Evolutionary conservation across 2,797 vertebrate species (phyloP).

Genomic region (Rhinella marina): DNA sequence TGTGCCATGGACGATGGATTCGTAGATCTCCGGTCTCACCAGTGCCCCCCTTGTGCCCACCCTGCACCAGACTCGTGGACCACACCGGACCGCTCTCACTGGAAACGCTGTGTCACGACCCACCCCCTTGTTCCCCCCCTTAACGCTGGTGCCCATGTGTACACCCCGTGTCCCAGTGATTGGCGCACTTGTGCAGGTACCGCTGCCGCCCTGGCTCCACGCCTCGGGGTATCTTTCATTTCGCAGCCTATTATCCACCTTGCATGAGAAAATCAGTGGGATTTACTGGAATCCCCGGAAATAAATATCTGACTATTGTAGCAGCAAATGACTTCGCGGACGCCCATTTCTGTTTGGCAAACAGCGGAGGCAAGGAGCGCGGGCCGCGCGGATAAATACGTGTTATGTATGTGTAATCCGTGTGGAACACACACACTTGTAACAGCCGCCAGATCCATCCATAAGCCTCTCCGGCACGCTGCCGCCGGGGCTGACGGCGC

Average conservation of each 20-base stretch:
- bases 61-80: too few relatives aligned
- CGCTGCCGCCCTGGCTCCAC: neutral
- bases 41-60: too few relatives aligned
- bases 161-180: too few relatives aligned
- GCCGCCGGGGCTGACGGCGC: slow-evolving; percentile 87
- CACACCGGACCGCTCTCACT: too few relatives aligned
- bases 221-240: neutral
- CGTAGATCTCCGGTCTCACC: too few relatives aligned
- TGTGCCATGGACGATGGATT: too few relatives aligned
- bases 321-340: slow-evolving; percentile 16
- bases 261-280: neutral
- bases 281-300: neutral
- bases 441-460: slow-evolving; percentile 82
- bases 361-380: slow-evolving; percentile 2
- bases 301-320: slow-evolving; percentile 26
- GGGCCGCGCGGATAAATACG: slow-evolving; percentile 30
- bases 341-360: slow-evolving; percentile 26
- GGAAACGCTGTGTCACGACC: too few relatives aligned
- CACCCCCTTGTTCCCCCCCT: too few relatives aligned
- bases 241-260: slow-evolving; percentile 10
- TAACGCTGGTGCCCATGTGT: too few relatives aligned
- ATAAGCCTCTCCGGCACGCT: slow-evolving; percentile 80
- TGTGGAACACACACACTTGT: slow-evolving; percentile 71
- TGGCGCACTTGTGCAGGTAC: too few relatives aligned
- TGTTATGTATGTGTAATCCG: slow-evolving; percentile 42